These are phyloP conservation scores for Crocuta crocuta DNA, from an alignment of 2,113 vertebrate genomes.

Conservation along the genomic window DNA sequence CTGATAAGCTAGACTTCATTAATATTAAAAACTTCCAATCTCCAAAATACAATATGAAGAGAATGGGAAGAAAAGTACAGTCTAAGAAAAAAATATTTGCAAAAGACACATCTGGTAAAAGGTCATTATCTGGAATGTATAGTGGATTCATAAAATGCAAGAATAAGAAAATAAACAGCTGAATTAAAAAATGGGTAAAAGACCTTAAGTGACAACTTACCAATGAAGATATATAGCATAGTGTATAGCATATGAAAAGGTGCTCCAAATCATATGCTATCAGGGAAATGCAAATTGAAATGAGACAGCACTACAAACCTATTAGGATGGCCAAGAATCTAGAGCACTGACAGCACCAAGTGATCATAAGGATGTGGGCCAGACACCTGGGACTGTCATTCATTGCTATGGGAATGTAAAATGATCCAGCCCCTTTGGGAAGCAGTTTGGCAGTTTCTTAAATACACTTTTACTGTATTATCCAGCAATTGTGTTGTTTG, in stretches of 20 bases:
- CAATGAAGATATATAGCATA: background rate
- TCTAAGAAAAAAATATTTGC: background rate
- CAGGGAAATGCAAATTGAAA: background rate
- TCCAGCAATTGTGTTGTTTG: background rate
- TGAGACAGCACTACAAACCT: background rate
- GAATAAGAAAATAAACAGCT: background rate
- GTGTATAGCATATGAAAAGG: background rate
- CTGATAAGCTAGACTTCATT: background rate
- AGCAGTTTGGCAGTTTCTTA: background rate
- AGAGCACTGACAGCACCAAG: background rate
- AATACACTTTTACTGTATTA: background rate
- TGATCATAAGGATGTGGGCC: background rate
- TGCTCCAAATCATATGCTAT: background rate
- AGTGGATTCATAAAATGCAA: background rate
- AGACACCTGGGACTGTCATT: background rate
- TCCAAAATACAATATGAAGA: background rate
- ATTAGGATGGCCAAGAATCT: background rate
- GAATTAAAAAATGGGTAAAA: background rate
- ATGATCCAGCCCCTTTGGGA: background rate
- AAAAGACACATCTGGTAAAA: background rate
- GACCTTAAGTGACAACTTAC: background rate
- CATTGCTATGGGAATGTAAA: background rate
- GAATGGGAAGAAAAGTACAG: background rate
- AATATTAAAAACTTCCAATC: background rate
- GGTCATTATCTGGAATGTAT: background rate